These are phyloP conservation scores for Paracentrotus lividus DNA, from an alignment of 53 echinoderm and acorn worm genomes.

Conservation along the genomic window DNA sequence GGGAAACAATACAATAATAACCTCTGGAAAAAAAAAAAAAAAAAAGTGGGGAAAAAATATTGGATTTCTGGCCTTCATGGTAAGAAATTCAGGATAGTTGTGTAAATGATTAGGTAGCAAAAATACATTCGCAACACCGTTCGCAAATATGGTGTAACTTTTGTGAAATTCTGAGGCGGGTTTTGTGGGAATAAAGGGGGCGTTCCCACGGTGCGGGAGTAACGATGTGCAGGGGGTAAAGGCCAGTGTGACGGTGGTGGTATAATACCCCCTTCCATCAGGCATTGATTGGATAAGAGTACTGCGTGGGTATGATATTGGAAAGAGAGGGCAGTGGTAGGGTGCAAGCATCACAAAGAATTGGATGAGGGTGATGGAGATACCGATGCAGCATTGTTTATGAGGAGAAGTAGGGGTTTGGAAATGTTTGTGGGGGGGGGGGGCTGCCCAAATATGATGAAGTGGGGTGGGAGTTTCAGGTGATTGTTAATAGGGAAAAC, in stretches of 20 bases:
- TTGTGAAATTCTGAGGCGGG: background rate
- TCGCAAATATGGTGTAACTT: background rate
- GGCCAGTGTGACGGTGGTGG: background rate
- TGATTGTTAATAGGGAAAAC: no score
- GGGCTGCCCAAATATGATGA: no score
- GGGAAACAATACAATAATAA: no score
- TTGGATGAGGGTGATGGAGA: background rate
- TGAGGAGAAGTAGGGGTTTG: no score
- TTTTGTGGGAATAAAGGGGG: background rate
- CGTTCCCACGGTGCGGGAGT: background rate
- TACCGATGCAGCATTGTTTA: no score
- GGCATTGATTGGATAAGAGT: constrained; percentile 64
- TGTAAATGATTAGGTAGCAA: no score
- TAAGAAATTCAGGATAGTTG: background rate
- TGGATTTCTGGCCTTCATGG: no score
- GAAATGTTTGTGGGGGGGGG: no score
- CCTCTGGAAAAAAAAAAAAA: no score
- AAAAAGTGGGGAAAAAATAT: no score
- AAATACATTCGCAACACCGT: no score
- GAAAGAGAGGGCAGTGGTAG: background rate
- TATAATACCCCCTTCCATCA: constrained; percentile 55
- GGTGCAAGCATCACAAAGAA: background rate
- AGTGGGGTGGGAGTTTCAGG: no score
- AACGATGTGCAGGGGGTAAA: background rate
- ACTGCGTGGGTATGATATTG: constrained; percentile 14